These are phyloP conservation scores for Galbula dea DNA, from an alignment of 2,113 vertebrate genomes.

Conservation along the genomic window DNA sequence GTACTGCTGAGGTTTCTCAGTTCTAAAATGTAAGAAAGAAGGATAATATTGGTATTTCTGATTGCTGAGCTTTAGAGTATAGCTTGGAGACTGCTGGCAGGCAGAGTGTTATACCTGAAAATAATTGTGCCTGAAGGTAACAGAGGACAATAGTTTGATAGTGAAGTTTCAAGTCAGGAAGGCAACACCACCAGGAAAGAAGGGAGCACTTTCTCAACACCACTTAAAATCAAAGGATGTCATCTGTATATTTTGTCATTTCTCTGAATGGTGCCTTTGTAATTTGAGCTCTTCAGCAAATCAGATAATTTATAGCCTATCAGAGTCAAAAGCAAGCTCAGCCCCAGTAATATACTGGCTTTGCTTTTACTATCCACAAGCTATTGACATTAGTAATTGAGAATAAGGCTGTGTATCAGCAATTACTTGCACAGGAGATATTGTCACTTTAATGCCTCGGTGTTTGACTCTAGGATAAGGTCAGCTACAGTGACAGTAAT, in stretches of 20 bases:
- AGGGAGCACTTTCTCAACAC: fast-evolving
- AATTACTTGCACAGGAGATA: not conserved
- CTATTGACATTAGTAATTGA: not conserved
- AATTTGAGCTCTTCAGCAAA: not conserved
- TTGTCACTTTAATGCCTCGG: not conserved
- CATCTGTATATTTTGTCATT: not conserved
- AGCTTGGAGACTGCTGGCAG: not conserved
- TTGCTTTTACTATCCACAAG: not conserved
- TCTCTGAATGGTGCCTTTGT: not conserved
- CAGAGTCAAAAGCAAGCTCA: not conserved
- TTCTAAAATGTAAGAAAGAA: not conserved
- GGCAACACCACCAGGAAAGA: not conserved
- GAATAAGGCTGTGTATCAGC: not conserved
- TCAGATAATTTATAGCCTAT: not conserved
- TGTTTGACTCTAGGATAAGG: not conserved
- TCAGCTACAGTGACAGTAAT: not conserved
- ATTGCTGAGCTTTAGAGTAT: not conserved
- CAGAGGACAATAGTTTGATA: not conserved
- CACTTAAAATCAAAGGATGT: not conserved
- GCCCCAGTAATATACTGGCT: not conserved
- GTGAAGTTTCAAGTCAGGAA: not conserved
- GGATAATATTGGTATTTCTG: not conserved
- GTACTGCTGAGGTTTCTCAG: not conserved
- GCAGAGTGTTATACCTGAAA: not conserved
- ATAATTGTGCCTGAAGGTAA: not conserved